These are phyloP conservation scores for Pedionomus torquatus DNA, from an alignment of 2,113 vertebrate genomes.

Conservation along the genomic window DNA sequence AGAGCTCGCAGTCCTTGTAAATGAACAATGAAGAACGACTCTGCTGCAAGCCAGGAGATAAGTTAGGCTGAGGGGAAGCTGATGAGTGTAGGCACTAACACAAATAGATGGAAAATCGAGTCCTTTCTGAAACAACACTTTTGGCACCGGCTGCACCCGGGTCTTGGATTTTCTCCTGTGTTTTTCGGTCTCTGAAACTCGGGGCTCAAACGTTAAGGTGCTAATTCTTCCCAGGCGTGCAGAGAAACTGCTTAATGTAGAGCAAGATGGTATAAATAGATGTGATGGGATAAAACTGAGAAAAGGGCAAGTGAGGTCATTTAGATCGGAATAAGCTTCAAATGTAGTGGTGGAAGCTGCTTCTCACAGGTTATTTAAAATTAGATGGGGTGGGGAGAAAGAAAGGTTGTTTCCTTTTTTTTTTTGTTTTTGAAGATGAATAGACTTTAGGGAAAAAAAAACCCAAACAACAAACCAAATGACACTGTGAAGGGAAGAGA, in stretches of 20 bases:
- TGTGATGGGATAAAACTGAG: not conserved
- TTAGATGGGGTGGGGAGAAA: not conserved
- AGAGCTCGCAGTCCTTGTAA: not conserved
- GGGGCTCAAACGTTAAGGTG: not conserved
- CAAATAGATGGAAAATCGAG: not conserved
- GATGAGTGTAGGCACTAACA: not conserved
- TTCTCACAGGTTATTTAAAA: not conserved
- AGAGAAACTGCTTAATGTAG: not conserved
- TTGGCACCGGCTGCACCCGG: not conserved
- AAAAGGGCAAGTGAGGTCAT: not conserved
- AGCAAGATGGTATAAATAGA: slow-evolving; percentile 40
- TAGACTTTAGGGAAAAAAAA: not conserved
- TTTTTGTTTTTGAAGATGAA: not conserved
- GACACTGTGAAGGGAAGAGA: not conserved
- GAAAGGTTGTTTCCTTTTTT: not conserved
- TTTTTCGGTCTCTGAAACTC: not conserved
- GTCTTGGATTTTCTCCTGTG: not conserved
- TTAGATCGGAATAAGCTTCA: not conserved
- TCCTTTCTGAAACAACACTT: not conserved
- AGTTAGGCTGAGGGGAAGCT: not conserved
- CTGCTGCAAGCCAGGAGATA: not conserved
- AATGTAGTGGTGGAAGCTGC: not conserved
- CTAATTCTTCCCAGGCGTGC: not conserved
- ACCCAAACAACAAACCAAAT: too few relatives aligned
- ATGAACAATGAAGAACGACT: not conserved